Evolutionary conservation across 2,888 invertebrate species (phyloP).

Genomic region (Branchipolynoe longqiensis): DNA sequence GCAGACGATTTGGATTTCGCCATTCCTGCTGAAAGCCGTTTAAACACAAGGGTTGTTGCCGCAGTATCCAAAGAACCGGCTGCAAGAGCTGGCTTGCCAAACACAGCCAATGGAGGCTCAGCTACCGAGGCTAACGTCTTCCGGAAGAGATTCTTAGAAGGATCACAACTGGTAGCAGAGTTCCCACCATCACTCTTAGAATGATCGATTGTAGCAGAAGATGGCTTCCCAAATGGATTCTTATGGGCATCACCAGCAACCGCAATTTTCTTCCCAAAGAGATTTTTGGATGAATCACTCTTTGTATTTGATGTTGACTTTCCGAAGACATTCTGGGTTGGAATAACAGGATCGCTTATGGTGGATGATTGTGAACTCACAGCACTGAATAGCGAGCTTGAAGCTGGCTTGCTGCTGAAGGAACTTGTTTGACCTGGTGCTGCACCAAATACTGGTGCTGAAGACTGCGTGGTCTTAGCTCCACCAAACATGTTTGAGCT

Average conservation of each 20-base stretch:
- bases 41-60: background rate
- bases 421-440: background rate
- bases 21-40: background rate
- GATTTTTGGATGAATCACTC: background rate
- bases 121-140: background rate
- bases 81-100: background rate
- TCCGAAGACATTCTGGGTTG: constrained; percentile 4
- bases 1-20: background rate
- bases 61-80: background rate
- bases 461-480: too few species aligned
- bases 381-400: background rate
- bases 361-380: too few species aligned
- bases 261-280: background rate
- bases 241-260: background rate
- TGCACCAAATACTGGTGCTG: background rate
- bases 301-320: background rate
- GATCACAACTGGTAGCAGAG: too few species aligned
- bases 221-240: background rate
- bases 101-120: background rate
- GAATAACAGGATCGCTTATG: too few species aligned
- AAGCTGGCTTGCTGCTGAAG: background rate
- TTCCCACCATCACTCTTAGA: background rate
- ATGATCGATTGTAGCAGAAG: background rate
- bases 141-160: background rate
- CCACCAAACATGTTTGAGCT: too few species aligned